These are phyloP conservation scores for Boloria selene DNA, from an alignment of 2,888 invertebrate species.

Conservation along the genomic window DNA sequence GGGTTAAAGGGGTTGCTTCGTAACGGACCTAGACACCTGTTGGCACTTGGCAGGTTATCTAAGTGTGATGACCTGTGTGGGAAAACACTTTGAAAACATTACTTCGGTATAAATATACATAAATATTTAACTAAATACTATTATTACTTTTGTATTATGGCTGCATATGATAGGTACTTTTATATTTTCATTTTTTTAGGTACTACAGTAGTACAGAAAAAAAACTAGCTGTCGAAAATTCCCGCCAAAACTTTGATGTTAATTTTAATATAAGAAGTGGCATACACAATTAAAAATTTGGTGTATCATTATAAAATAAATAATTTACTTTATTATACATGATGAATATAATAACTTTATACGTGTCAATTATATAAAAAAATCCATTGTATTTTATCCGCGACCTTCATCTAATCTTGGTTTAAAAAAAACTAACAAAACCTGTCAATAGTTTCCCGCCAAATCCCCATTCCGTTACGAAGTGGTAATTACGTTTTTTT, in stretches of 20 bases:
- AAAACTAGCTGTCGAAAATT: too few species aligned
- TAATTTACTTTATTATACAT: too few species aligned
- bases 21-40: slow-evolving; percentile 48
- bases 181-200: too few species aligned
- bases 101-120: background rate
- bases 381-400: slow-evolving; percentile 5
- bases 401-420: slow-evolving; percentile 16
- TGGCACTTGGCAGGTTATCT: slow-evolving; percentile 42
- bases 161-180: too few species aligned
- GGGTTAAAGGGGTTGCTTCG: slow-evolving; percentile 37
- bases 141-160: too few species aligned
- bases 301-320: too few species aligned
- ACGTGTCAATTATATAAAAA: background rate
- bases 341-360: too few species aligned
- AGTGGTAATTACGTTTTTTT: slow-evolving; percentile 49
- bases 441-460: slow-evolving; percentile 49
- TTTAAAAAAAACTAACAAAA: slow-evolving; percentile 25
- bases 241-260: too few species aligned
- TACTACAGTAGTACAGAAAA: too few species aligned
- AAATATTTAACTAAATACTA: background rate
- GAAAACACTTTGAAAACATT: slow-evolving; percentile 19
- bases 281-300: too few species aligned
- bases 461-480: slow-evolving; percentile 49
- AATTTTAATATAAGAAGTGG: too few species aligned
- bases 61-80: slow-evolving; percentile 39